Percentiles rank a stretch among this genome's conserved stretches.
These are phyloP conservation scores for Apomyelois bistriatella DNA, from an alignment of 2,888 invertebrate genomes.

Conservation along the genomic window DNA sequence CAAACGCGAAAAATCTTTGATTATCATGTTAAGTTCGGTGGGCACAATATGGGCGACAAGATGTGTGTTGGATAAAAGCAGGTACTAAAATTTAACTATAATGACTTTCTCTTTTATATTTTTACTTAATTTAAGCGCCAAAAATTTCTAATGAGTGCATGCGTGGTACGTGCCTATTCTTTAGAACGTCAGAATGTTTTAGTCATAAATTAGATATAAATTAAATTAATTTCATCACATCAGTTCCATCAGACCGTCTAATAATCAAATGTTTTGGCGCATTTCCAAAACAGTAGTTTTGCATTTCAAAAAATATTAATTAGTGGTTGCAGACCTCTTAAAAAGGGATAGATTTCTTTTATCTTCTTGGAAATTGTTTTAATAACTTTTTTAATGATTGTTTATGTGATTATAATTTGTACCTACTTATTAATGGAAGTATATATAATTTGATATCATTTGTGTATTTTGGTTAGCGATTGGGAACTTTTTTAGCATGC, in stretches of 20 bases:
- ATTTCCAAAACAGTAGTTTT: conserved; percentile 1
- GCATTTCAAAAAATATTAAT: not conserved
- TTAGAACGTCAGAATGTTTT: conserved; percentile 12
- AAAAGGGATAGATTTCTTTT: too few species aligned
- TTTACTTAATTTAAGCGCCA: conserved; percentile 15
- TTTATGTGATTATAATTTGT: too few species aligned
- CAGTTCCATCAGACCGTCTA: conserved; percentile 6
- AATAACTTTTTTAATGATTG: too few species aligned
- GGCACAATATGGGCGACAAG: conserved; percentile 10
- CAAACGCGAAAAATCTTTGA: conserved; percentile 16
- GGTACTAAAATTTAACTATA: conserved; percentile 14
- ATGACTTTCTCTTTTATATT: conserved; percentile 15
- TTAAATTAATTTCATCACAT: conserved; percentile 11
- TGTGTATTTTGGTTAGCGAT: too few species aligned
- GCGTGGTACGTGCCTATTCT: conserved; percentile 11
- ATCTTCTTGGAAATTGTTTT: too few species aligned
- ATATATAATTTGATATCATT: too few species aligned
- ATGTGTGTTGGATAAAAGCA: conserved; percentile 12
- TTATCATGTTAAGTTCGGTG: conserved; percentile 11
- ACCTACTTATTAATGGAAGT: too few species aligned
- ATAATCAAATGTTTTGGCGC: conserved; percentile 6
- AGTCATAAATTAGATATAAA: conserved; percentile 14
- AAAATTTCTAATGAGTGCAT: conserved; percentile 15
- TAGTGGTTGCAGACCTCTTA: too few species aligned
- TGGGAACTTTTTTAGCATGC: too few species aligned